These are phyloP conservation scores for Eriosoma lanigerum DNA, from an alignment of 1,140 invertebrate species.

Conservation along the genomic window DNA sequence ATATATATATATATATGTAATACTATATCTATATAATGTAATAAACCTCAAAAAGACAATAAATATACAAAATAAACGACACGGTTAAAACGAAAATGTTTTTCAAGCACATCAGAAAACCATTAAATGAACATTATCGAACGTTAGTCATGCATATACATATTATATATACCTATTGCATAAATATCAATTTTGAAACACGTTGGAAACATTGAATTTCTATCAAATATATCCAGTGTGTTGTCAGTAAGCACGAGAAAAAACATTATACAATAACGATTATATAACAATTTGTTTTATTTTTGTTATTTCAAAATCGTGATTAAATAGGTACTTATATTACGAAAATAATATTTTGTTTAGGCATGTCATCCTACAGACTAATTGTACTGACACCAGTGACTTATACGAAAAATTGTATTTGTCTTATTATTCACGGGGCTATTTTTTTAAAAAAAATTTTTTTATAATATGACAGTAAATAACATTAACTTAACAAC, in stretches of 20 bases:
- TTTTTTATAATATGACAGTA: no score
- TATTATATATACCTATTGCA: not conserved
- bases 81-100: not conserved
- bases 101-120: constrained; percentile 27
- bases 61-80: not conserved
- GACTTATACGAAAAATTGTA: no score
- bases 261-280: not conserved
- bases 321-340: no score
- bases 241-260: not conserved
- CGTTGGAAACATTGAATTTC: not conserved
- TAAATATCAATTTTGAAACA: not conserved
- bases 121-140: constrained; percentile 19
- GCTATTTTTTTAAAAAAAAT: no score
- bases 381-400: no score
- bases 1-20: no score
- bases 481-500: no score
- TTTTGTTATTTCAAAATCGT: not conserved
- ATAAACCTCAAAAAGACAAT: constrained; percentile 34
- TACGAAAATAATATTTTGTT: no score
- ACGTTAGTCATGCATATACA: not conserved
- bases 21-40: no score
- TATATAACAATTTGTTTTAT: constrained; percentile 1
- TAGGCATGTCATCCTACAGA: no score
- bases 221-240: no score
- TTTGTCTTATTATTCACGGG: no score